Conservation (phyloP, 1,140 invertebrate species). For the Apis mellifera region DNA sequence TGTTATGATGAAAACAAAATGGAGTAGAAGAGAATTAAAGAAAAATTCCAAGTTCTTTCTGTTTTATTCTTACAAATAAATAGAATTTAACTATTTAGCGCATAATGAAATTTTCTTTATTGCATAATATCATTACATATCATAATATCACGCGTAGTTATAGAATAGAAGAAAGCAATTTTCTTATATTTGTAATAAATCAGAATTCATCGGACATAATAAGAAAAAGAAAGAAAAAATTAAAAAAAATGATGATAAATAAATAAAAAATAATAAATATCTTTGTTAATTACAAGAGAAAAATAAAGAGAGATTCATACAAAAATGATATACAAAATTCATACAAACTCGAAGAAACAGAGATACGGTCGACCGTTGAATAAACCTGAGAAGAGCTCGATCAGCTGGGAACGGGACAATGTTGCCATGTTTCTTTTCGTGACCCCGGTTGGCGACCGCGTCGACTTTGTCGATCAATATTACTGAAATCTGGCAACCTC, state of each 20-base stretch:
- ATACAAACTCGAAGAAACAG: neutral
- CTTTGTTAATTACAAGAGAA: slow-evolving; percentile 42
- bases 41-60: neutral
- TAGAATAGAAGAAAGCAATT: slow-evolving; percentile 24
- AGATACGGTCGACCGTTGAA: slow-evolving; percentile 22
- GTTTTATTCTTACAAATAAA: neutral
- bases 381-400: slow-evolving; percentile 49
- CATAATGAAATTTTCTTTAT: slow-evolving; percentile 21
- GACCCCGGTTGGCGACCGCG: slow-evolving; percentile 42
- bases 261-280: slow-evolving; percentile 46
- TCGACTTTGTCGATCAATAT: slow-evolving; percentile 59
- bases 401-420: slow-evolving; percentile 58
- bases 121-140: slow-evolving; percentile 24
- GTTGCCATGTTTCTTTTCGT: slow-evolving; percentile 39
- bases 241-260: slow-evolving; percentile 12
- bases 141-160: neutral
- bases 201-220: neutral
- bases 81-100: neutral
- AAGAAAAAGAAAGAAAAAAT: slow-evolving; percentile 50
- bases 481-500: slow-evolving; percentile 69
- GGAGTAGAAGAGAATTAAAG: neutral
- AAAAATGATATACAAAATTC: neutral
- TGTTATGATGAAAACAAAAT: neutral
- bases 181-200: slow-evolving; percentile 13
- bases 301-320: neutral